Conservation (phyloP, 1,140 invertebrate species). For the Aphaenogaster floridana region DNA sequence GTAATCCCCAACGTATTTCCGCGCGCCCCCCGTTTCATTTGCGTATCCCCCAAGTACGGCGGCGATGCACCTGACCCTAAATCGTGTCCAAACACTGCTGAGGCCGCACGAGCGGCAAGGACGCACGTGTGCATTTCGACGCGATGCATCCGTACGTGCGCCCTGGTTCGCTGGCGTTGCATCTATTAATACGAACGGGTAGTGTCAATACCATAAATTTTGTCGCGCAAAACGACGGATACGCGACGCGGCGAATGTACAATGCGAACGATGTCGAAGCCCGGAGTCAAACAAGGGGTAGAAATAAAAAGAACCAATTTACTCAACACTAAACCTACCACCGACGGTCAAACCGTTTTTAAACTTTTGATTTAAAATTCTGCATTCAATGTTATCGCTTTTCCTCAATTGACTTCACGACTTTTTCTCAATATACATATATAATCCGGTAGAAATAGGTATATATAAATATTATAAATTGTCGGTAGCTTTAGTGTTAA, state of each 20-base stretch:
- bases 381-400: no score
- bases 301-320: background rate
- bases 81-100: constrained; percentile 49
- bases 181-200: constrained; percentile 72
- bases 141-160: constrained; percentile 23
- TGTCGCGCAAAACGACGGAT: constrained; percentile 49
- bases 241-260: constrained; percentile 32
- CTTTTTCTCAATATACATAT: no score
- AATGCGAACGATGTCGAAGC: background rate
- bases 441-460: no score
- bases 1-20: constrained; percentile 42
- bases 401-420: no score
- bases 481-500: background rate
- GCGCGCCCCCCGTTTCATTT: constrained; percentile 42
- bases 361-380: no score
- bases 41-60: background rate
- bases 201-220: constrained; percentile 74
- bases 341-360: no score
- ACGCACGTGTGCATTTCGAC: constrained; percentile 24
- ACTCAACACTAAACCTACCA: no score
- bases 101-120: constrained; percentile 3
- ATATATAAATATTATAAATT: no score
- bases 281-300: background rate
- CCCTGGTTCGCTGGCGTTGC: background rate
- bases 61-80: constrained; percentile 48